Evolutionary conservation across 2,797 vertebrate species (phyloP).

Genomic region (Crocodylus rhombifer): DNA sequence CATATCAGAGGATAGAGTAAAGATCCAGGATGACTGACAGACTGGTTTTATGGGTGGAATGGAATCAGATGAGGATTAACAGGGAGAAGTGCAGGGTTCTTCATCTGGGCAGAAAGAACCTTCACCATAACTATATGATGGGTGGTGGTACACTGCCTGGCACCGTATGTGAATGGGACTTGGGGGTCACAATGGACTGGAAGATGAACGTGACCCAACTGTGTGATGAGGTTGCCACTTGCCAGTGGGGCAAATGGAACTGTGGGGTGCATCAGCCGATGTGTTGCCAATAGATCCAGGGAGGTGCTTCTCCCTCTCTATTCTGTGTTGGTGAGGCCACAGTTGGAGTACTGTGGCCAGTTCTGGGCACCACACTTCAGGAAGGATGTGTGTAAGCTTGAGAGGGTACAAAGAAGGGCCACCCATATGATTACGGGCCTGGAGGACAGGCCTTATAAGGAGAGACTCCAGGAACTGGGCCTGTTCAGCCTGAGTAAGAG

Average conservation of each 20-base stretch:
- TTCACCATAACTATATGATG: background rate
- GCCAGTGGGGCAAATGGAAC: accelerated
- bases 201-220: background rate
- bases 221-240: background rate
- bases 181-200: accelerated
- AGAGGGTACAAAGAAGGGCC: too few species aligned
- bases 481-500: too few species aligned
- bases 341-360: too few species aligned
- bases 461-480: too few species aligned
- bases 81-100: background rate
- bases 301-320: background rate
- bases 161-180: background rate
- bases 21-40: background rate
- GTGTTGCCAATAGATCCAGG: accelerated
- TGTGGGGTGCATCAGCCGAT: background rate
- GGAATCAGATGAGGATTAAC: background rate
- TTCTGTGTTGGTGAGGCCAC: background rate
- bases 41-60: background rate
- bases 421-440: too few species aligned
- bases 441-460: too few species aligned
- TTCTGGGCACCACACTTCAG: too few species aligned
- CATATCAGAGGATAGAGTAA: too few species aligned
- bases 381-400: too few species aligned
- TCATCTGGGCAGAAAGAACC: background rate
- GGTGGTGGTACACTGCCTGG: accelerated